Percentiles rank a stretch among this genome's conserved stretches.
These are phyloP conservation scores for Collichthys lucidus DNA, from an alignment of 2,113 vertebrate genomes.

Conservation along the genomic window DNA sequence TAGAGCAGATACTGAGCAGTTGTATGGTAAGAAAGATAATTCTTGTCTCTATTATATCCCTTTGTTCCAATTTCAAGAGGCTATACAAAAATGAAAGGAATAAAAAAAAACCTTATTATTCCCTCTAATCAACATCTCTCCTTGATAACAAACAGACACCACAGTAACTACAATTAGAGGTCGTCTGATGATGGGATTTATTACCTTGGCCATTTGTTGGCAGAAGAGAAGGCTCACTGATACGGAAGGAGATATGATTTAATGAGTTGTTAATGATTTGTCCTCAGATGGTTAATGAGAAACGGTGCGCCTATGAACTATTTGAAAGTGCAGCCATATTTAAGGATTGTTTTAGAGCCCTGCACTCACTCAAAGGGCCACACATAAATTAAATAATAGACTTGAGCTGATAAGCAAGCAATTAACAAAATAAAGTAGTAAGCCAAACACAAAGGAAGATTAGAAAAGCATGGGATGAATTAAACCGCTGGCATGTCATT, in stretches of 20 bases:
- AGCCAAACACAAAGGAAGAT: constrained; percentile 7
- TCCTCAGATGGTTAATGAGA: constrained; percentile 77
- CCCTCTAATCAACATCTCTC: constrained; percentile 49
- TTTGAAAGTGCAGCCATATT: constrained; percentile 71
- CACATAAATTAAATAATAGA: constrained; percentile 77
- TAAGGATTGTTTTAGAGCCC: constrained; percentile 71
- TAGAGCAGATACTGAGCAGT: constrained; percentile 6
- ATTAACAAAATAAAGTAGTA: constrained; percentile 64
- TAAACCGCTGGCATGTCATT: constrained; percentile 11
- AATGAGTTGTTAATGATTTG: constrained; percentile 82
- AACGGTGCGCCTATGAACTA: constrained; percentile 68
- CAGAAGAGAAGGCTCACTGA: constrained; percentile 59
- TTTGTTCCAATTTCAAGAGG: constrained; percentile 58
- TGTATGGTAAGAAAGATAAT: constrained; percentile 22
- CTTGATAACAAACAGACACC: constrained; percentile 56
- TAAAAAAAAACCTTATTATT: constrained; percentile 44
- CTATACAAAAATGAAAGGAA: constrained; percentile 20
- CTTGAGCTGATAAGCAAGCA: constrained; percentile 71
- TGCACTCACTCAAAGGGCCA: constrained; percentile 62
- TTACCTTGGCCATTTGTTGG: constrained; percentile 75
- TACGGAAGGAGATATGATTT: constrained; percentile 79
- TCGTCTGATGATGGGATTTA: constrained; percentile 81
- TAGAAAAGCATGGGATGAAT: constrained; percentile 32
- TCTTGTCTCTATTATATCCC: constrained; percentile 24
- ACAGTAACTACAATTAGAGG: constrained; percentile 57